Evolutionary conservation across 2,797 vertebrate genomes (phyloP), one percentile per base, ranked within the genome.

Genomic region (Lutra lutra): DNA sequence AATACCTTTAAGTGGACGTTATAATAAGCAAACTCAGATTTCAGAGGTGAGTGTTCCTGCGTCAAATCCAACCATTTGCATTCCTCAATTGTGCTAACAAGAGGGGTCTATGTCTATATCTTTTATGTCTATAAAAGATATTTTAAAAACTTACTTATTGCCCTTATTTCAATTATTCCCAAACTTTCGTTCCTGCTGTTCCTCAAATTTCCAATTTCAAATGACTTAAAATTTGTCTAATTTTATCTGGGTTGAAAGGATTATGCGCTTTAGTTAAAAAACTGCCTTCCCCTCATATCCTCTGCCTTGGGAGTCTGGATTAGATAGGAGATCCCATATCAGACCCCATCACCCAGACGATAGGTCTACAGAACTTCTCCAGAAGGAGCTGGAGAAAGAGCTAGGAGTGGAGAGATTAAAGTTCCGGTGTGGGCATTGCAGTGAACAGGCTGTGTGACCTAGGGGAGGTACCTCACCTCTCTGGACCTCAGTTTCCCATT

Each of bases 171-270:
- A 86, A 23, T 80, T 94, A 86, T 83, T 92, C 20, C 32, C 66
- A 25, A 87, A 72, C 89, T 90, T 92, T 78, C 29, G 56, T 86
- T 92, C 40, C 25, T 58, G 5, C 12, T 85, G 70, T 51, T 85
- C 58, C 80, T 91, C 84, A 89, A 89, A 89, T 54, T 79, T 93
- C 35, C 46, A 89, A 77, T 79, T 96, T 64, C 46, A 77, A 94
- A 78, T 66, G 20, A 93, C 38, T 40, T 84, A 21, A 96, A 86
- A 66, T 86, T 80, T 79, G 54, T 86, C 56, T 72, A 87, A 23
- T 85, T 86, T 29, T 86, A 86, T 94, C 72, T 88, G 13, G 4
- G 82, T 89, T 94, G 78, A 94, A 92, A 86, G 38, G 38, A 77
- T 86, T 77, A 86, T 70, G 54, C 23, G 6, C n/a, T 64, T 93